Conservation (phyloP, 2,797 vertebrate genomes). For the Pseudomugil tenellus region DNA sequence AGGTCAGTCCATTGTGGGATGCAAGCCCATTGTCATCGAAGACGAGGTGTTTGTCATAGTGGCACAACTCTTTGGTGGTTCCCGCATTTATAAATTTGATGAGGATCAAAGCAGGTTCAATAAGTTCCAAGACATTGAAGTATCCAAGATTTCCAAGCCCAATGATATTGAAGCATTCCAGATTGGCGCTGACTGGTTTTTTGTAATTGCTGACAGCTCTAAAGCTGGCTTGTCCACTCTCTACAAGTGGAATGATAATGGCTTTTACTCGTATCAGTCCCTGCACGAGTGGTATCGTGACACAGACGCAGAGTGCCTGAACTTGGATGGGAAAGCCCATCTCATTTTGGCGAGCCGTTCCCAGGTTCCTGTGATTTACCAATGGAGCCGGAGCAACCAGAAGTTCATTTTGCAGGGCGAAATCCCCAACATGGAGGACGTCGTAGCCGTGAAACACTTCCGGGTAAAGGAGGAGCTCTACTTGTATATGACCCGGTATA, state of each 20-base stretch:
- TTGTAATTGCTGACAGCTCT: conserved; percentile 97
- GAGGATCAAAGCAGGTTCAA: conserved; percentile 96
- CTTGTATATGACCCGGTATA: conserved; percentile 94
- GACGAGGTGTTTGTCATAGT: conserved; percentile 97
- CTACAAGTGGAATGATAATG: conserved; percentile 98
- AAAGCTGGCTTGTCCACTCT: conserved; percentile 97
- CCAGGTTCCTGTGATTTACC: conserved; percentile 95
- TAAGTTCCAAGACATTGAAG: conserved; percentile 98
- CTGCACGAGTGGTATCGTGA: conserved; percentile 98
- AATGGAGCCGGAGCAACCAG: conserved; percentile 92
- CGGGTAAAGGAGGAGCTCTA: conserved; percentile 90
- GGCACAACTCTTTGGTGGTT: conserved; percentile 97
- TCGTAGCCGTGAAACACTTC: conserved; percentile 94
- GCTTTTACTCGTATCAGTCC: conserved; percentile 96
- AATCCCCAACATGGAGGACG: conserved; percentile 98
- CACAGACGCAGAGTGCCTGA: conserved; percentile 93
- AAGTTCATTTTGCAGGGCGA: conserved; percentile 92
- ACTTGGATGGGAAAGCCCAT: conserved; percentile 92
- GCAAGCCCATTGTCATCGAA: conserved; percentile 94
- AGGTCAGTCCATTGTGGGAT: conserved; percentile 98
- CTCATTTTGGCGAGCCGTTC: conserved; percentile 95
- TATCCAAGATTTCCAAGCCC: conserved; percentile 96
- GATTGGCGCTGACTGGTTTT: conserved; percentile 93
- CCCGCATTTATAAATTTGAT: conserved; percentile 97
- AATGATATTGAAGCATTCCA: conserved; percentile 97